Percentiles rank a stretch among this genome's conserved stretches.
Evolutionary conservation across 2,113 vertebrate genomes (phyloP).

Genomic region (Epinephelus cyanopodus): DNA sequence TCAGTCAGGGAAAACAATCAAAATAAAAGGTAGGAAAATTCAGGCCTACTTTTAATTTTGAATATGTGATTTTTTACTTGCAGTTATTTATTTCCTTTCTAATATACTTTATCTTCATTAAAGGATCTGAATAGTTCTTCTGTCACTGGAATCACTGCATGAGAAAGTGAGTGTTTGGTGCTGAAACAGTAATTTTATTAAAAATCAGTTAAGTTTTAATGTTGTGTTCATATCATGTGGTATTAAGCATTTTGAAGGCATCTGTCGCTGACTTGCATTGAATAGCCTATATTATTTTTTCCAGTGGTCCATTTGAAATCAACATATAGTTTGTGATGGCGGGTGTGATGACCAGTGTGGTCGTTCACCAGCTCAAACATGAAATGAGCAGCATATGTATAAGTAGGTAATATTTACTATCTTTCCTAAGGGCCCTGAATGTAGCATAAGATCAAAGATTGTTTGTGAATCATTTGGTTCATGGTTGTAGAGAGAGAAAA

Average conservation of each 20-base stretch:
- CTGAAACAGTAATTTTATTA: too few relatives aligned
- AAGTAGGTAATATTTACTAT: neutral
- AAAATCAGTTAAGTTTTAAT: too few relatives aligned
- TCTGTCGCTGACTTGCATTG: neutral
- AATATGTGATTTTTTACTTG: too few relatives aligned
- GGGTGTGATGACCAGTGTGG: neutral
- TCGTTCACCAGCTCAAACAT: neutral
- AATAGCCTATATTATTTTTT: too few relatives aligned
- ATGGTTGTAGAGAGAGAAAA: slow-evolving; percentile 21
- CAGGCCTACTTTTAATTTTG: too few relatives aligned
- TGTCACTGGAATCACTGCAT: neutral
- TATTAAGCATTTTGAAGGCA: neutral
- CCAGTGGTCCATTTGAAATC: neutral
- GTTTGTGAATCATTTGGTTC: slow-evolving; percentile 60
- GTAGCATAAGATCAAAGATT: slow-evolving; percentile 10
- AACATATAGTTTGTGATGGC: neutral
- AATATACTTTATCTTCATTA: neutral
- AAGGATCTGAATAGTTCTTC: neutral
- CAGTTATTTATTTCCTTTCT: neutral
- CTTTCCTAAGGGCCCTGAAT: slow-evolving; percentile 19
- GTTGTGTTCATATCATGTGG: too few relatives aligned
- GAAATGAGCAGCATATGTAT: neutral
- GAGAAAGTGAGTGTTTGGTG: neutral
- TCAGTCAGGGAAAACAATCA: too few relatives aligned
- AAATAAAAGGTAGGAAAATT: too few relatives aligned